Evolutionary conservation across 64 coral and sea anemone species (phyloP), one percentile per base, ranked within the genome.

Genomic region (Stylophora pistillata): DNA sequence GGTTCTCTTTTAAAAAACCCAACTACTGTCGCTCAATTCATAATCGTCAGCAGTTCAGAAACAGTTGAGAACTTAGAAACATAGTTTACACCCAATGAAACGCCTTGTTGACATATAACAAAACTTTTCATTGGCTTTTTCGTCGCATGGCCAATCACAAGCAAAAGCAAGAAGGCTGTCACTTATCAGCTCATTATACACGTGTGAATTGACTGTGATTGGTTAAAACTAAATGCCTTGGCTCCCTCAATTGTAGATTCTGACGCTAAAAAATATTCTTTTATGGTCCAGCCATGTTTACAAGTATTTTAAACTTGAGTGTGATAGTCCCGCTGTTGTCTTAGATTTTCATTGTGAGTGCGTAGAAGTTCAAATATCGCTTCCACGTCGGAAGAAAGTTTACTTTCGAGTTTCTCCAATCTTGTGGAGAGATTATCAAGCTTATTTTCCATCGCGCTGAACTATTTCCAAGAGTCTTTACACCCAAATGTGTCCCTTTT

Each of bases 281-380:
- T 65, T 20, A 9, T 65, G 64, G 64, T 68, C 64, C 64, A 68
- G 64, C 64, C 64, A 25, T 68, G 1, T 68, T 28, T 68, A 57
- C 26, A 21, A 32, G n/a, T 74, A 37, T n/a, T 73, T 87, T 62
- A 87, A 5, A 87, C 71, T 26, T 87, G 70, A 34, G 85, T 87
- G 29, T 87, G 70, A 34, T 62, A 21, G 71, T 76, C 54, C 33
- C 9, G 33, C 69, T 18, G 31, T n/a, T 59, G 21, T 73, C 74
- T 77, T 41, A 77, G 15, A 14, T 27, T 20, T 91, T 86, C 72
- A 78, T 59, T 82, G 34, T 74, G 68, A 26, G 91, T 71, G 58
- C 68, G 89, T 56, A 96, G 75, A 77, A 96, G 87, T 37, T 73
- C 87, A 82, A 86, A 87, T 17, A 96, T 86, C 26, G 68, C 82